A percentile compares a stretch with the other conserved stretches of the same genome.
Conservation (phyloP, 2,888 invertebrate genomes). For the Phortica okadai region DNA sequence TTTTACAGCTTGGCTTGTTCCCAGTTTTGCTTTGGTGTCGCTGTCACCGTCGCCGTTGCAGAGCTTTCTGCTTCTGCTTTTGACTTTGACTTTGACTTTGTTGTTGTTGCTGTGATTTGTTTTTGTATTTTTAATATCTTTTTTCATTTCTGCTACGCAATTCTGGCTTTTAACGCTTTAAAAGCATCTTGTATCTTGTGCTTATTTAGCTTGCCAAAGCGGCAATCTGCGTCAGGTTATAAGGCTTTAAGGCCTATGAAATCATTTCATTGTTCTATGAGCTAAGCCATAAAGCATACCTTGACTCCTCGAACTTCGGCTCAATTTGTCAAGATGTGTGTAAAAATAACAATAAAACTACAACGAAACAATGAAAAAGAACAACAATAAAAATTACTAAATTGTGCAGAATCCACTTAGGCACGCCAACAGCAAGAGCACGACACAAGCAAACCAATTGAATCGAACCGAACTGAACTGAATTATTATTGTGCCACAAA, state of each 20-base stretch:
- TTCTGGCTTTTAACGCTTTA: background rate
- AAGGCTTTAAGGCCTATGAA: background rate
- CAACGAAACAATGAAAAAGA: background rate
- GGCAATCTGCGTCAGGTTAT: background rate
- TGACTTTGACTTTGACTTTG: background rate
- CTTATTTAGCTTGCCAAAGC: background rate
- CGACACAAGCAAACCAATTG: conserved; percentile 19
- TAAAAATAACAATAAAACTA: background rate
- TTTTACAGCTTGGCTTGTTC: conserved; percentile 37
- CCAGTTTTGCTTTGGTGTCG: conserved; percentile 42
- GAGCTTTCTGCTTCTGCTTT: background rate
- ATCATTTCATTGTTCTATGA: conserved; percentile 2
- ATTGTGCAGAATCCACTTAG: conserved; percentile 20
- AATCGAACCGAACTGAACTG: background rate
- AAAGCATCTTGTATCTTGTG: background rate
- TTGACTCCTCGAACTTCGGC: conserved; percentile 14
- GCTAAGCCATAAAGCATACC: background rate
- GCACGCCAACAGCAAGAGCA: conserved; percentile 38
- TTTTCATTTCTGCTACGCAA: background rate
- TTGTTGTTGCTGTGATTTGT: background rate
- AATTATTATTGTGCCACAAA: background rate
- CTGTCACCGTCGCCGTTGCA: background rate
- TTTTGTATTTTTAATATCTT: background rate
- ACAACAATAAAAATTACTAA: background rate
- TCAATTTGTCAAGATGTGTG: conserved; percentile 11